Evolutionary conservation across 2,113 vertebrate species (phyloP).

Genomic region (Sarotherodon lohbergeri): DNA sequence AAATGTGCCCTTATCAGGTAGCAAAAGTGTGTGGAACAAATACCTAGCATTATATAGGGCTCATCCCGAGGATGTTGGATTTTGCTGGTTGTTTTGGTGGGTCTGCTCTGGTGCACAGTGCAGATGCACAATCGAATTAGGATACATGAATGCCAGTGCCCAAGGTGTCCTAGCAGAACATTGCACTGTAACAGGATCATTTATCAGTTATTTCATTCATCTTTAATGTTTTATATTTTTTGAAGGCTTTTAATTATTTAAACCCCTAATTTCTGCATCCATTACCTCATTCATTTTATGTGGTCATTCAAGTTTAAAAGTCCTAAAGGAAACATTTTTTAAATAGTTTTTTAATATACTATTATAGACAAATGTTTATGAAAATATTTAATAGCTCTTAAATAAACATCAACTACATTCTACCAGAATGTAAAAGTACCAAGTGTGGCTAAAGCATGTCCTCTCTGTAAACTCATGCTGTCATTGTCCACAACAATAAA

Average conservation of each 20-base stretch:
- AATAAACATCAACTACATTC: background rate
- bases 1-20: background rate
- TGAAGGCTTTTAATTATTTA: background rate
- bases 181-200: background rate
- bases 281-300: fast-evolving
- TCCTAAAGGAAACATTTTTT: background rate
- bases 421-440: background rate
- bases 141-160: background rate
- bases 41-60: background rate
- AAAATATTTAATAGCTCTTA: background rate
- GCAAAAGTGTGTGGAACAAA: background rate
- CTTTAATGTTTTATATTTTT: background rate
- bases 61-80: background rate
- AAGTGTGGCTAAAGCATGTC: background rate
- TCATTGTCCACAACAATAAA: background rate
- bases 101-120: background rate
- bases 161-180: background rate
- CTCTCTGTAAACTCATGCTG: background rate
- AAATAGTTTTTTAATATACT: background rate
- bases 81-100: background rate
- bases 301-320: background rate
- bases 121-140: background rate
- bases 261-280: background rate
- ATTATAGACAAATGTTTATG: background rate
- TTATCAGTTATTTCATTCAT: background rate